Conservation (phyloP, 2,888 invertebrate species). For the Tricholauxania praeusta region DNA sequence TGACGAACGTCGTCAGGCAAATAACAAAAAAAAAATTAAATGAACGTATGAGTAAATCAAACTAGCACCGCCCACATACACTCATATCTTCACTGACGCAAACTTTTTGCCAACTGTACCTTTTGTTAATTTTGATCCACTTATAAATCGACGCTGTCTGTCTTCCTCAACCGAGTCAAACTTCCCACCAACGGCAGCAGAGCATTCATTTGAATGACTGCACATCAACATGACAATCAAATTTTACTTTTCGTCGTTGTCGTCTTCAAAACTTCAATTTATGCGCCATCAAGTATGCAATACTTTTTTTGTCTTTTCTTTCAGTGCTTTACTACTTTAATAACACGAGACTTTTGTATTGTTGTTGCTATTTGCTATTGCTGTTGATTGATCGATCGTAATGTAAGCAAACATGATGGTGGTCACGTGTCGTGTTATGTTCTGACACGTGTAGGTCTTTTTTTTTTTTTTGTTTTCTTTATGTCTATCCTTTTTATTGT, state of each 20-base stretch:
- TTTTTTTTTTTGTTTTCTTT: conserved; percentile 2
- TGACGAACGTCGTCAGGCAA: conserved; percentile 11
- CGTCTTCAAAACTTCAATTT: conserved; percentile 26
- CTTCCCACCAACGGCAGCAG: not conserved
- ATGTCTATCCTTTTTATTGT: conserved; percentile 21
- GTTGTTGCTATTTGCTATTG: conserved; percentile 41
- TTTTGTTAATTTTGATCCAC: conserved; percentile 32
- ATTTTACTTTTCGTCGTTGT: conserved; percentile 12
- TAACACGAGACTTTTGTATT: conserved; percentile 6
- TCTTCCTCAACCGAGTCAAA: not conserved
- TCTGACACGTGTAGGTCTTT: conserved; percentile 61
- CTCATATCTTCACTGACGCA: not conserved
- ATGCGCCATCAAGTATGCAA: conserved; percentile 43
- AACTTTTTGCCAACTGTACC: conserved; percentile 28
- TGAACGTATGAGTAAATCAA: no score
- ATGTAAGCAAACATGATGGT: conserved; percentile 68
- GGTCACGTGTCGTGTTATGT: conserved; percentile 65
- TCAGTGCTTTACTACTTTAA: conserved; percentile 31
- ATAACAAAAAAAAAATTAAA: no score
- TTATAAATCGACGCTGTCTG: conserved; percentile 9
- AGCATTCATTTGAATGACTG: conserved; percentile 32
- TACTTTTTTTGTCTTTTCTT: conserved; percentile 25
- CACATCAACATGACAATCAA: conserved; percentile 42
- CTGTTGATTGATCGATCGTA: conserved; percentile 64
- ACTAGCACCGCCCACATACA: no score